Evolutionary conservation across 2,113 vertebrate species (phyloP).

Genomic region (Megaceryle torquata): DNA sequence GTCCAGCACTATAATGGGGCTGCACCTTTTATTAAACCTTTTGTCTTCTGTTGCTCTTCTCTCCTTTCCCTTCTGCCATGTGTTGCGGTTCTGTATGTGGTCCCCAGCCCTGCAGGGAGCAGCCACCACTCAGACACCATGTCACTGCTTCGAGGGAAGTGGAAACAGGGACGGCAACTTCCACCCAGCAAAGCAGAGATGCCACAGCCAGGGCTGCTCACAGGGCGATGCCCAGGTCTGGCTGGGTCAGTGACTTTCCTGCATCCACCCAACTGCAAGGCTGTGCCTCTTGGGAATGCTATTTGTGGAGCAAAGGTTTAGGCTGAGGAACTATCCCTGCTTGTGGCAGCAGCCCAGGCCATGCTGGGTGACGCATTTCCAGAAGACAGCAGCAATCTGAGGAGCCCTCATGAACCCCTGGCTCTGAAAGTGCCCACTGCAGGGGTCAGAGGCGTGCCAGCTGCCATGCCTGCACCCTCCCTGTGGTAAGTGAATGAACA

Average conservation of each 20-base stretch:
- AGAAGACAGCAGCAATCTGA: neutral
- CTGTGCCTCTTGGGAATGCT: neutral
- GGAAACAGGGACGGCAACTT: fast-evolving
- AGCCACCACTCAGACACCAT: neutral
- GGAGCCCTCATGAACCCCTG: neutral
- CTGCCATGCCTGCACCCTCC: neutral
- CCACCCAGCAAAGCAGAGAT: neutral
- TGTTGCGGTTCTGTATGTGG: neutral
- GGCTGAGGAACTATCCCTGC: neutral
- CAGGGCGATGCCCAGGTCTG: neutral
- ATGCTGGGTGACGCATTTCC: fast-evolving
- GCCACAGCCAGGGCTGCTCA: neutral
- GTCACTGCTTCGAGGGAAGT: fast-evolving
- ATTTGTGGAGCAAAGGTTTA: fast-evolving
- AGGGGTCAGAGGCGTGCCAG: neutral
- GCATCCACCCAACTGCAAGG: neutral
- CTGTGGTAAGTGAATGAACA: neutral
- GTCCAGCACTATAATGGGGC: neutral
- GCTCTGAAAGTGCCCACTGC: neutral
- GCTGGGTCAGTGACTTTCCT: neutral
- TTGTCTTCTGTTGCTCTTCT: neutral
- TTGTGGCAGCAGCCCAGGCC: fast-evolving
- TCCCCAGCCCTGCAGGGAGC: neutral
- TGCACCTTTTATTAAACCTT: neutral
- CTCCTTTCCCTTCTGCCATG: neutral